Base-by-base conservation (phyloP, 1,140 invertebrate genomes). In the Colletes gigas region DNA sequence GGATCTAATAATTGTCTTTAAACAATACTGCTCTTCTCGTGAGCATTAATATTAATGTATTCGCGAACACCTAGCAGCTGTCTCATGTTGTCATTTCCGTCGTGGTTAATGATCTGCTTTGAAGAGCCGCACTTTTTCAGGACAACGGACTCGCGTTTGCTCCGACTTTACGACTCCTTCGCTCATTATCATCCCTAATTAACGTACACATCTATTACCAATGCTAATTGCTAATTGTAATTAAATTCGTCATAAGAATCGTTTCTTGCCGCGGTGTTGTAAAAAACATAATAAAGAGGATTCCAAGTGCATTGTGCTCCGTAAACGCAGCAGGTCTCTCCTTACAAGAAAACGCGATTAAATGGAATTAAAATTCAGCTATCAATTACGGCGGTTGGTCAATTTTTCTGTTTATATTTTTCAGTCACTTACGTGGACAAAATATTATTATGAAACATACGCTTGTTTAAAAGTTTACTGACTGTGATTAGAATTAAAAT, bases 191-290 rank as follows among this genome's bases (percentile, higher is more conserved):
- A 57, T 83, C 77, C 55, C 39, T 73, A 83, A 84, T 84, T 83
- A 83, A 78, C 81, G 59, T 74, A 79, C 72, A 69, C 57, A 30
- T n/a, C 41, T 59, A 50, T 68, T 17, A 54, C 74, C 69, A 63
- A 78, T 69, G 74, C 39, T 84, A 84, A 82, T 78, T 84, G 74
- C 74, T 78, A 66, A 78, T 82, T 78, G 74, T 62, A 76, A 84
- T 73, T 68, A 69, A 44, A 71, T 82, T 69, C 74, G 62, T 82
- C 76, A 39, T 66, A 67, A 59, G 21, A 78, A 62, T 52, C 55
- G 55, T 82, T 78, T 84, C 68, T 84, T 80, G 73, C 80, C 68
- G 41, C 44, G 8, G 8, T 44, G 15, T 62, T 12, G 17, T 59
- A 5, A 60, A 81, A 44, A 44, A 7, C 44, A 44, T 44, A 44